These are phyloP conservation scores for Scleropages formosus DNA, from an alignment of 2,797 vertebrate genomes.

Conservation along the genomic window DNA sequence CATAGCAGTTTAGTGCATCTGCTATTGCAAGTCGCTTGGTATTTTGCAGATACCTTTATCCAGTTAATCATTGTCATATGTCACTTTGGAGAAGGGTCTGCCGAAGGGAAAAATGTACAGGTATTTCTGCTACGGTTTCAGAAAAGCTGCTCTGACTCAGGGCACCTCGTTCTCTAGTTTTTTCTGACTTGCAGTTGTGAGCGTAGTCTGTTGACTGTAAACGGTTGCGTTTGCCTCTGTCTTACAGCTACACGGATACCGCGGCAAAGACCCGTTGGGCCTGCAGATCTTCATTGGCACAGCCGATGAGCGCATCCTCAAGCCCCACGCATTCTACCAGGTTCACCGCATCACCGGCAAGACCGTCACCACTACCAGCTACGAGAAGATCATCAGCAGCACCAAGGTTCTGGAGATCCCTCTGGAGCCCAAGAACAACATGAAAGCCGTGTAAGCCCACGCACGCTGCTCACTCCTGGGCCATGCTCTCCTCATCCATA, in stretches of 20 bases:
- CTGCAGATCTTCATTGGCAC: conserved; percentile 99
- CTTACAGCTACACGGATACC: conserved; percentile 87
- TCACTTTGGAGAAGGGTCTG: too few relatives aligned
- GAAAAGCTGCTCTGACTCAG: too few relatives aligned
- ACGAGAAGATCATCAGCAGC: conserved; percentile 87
- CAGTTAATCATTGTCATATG: too few relatives aligned
- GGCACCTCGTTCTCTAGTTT: too few relatives aligned
- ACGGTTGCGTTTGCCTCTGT: not conserved
- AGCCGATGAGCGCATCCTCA: conserved; percentile 92
- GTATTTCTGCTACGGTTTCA: too few relatives aligned
- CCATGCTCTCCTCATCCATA: not conserved
- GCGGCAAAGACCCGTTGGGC: conserved; percentile 89
- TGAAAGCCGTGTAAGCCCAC: conserved; percentile 89
- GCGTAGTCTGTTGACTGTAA: too few relatives aligned
- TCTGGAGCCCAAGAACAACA: conserved; percentile 94
- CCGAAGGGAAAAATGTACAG: too few relatives aligned
- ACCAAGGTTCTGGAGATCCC: conserved; percentile 97
- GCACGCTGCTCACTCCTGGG: not conserved
- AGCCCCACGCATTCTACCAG: conserved; percentile 97
- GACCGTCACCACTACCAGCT: conserved; percentile 96
- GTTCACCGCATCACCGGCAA: conserved; percentile 99
- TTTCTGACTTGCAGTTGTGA: too few relatives aligned
- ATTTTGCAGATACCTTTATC: too few relatives aligned
- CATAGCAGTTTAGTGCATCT: too few relatives aligned
- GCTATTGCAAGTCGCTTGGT: too few relatives aligned